Evolutionary conservation across 2,113 vertebrate species (phyloP), one percentile per base, ranked within the genome.

Genomic region (Spilogale gracilis): DNA sequence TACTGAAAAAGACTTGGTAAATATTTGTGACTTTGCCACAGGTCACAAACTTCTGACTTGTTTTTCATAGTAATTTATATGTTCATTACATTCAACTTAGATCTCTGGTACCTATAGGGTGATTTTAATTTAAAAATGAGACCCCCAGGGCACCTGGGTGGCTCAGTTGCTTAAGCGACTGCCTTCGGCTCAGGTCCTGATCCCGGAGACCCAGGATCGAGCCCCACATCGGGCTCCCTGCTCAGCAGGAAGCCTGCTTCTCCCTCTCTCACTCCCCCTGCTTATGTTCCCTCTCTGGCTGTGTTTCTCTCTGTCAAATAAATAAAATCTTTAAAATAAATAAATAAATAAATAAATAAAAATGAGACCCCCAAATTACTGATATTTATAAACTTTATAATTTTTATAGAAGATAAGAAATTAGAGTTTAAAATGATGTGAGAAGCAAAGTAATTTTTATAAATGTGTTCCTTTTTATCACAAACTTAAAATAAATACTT

Each of bases 11-110:
- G 56, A 60, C n/a, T 78, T 60, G 30, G 32, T n/a, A 81, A 93
- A 85, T 27, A 78, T 61, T 92, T 84, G 13, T 71, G 43, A 79
- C 25, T 88, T 95, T 91, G 45, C 50, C 78, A 45, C 10, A 94
- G 54, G 50, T 80, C 71, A 65, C 11, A 94, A n/a, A 91, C 88
- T 43, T 60, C 16, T 54, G 0, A 79, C 93, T 54, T 91, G 12
- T 17, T 95, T 86, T 80, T 79, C n/a, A 56, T 0, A 27, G 60
- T 32, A 94, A 86, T n/a, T 78, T 89, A n/a, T 61, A 67, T 11
- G 11, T 38, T 83, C 30, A 74, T 93, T 43, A 80, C 20, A 58
- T 74, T 18, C 45, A 87, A 52, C 45, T 65, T 84, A 65, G 20
- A 90, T 32, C 6, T 95, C 21, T 23, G 21, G 17, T 69, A 30